Percentiles rank a stretch among this genome's conserved stretches.
Evolutionary conservation across 37 sponge, comb jelly and placozoan genomes (phyloP).

Genomic region (Bolinopsis microptera): DNA sequence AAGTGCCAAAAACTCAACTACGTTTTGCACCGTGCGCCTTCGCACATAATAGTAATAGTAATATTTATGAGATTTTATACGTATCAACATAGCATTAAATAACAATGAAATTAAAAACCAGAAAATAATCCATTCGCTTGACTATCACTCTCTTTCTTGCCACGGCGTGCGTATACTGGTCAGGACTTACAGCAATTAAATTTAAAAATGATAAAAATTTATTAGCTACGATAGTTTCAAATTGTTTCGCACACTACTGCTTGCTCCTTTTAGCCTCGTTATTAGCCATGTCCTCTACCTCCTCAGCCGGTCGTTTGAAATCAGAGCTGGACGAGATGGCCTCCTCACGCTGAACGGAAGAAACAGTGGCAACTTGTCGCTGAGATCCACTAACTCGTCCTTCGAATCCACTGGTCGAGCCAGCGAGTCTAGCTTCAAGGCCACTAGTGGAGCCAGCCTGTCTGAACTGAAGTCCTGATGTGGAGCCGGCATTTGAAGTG

Average conservation of each 20-base stretch:
- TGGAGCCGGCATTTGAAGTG: background rate
- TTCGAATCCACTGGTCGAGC: background rate
- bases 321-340: constrained; percentile 23
- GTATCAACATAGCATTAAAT: constrained; percentile 59
- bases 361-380: constrained; percentile 16
- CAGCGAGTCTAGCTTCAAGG: background rate
- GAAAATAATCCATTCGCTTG: background rate
- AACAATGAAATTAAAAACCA: constrained; percentile 48
- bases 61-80: constrained; percentile 48
- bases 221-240: background rate
- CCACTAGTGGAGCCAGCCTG: background rate
- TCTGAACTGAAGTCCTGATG: background rate
- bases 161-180: background rate
- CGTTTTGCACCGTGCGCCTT: too few relatives aligned
- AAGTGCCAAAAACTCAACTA: too few relatives aligned
- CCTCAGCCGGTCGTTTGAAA: constrained; percentile 36
- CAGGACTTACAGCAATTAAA: background rate
- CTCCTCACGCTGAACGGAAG: constrained; percentile 38
- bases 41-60: background rate
- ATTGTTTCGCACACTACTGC: background rate
- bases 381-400: background rate
- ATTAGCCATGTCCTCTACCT: constrained; percentile 30
- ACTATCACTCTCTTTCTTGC: background rate
- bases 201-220: background rate
- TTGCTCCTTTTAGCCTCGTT: constrained; percentile 31